Percentiles rank a stretch among this genome's conserved stretches.
phyloP scores from a whole-genome alignment of 2,113 vertebrate species.

The Ciconia stormi region DNA sequence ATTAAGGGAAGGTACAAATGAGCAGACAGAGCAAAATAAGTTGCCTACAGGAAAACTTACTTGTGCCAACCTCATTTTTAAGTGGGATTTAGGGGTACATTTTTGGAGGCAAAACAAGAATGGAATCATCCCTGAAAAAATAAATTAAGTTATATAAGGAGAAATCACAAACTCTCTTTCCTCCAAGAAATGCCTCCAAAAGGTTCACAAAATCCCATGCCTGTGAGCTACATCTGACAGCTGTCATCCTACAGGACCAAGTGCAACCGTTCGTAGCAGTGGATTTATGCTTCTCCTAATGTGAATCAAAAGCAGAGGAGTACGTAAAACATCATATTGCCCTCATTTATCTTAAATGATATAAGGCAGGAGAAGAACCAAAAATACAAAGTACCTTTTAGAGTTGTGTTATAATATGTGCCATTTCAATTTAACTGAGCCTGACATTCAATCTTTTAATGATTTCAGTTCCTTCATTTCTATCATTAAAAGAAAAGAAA shows the following conservation, averaged over 20 bases:
- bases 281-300: slow-evolving; percentile 39
- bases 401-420: background rate
- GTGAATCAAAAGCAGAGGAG: background rate
- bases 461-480: slow-evolving; percentile 41
- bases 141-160: background rate
- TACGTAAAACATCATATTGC: slow-evolving; percentile 3
- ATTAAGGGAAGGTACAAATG: slow-evolving; percentile 31
- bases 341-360: background rate
- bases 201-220: background rate
- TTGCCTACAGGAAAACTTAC: slow-evolving; percentile 19
- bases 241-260: background rate
- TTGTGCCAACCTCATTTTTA: slow-evolving; percentile 23
- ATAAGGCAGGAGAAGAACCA: slow-evolving; percentile 5
- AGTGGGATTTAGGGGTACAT: slow-evolving; percentile 12
- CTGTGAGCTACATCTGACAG: background rate
- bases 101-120: slow-evolving; percentile 9
- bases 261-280: background rate
- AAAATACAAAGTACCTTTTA: slow-evolving; percentile 44
- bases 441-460: slow-evolving; percentile 44
- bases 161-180: background rate
- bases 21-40: background rate
- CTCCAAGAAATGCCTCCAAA: background rate
- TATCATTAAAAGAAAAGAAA: slow-evolving; percentile 41
- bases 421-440: slow-evolving; percentile 49
- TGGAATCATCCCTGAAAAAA: background rate